Base-by-base conservation (phyloP, 2,797 vertebrate species). In the Poeciliopsis presidionis region DNA sequence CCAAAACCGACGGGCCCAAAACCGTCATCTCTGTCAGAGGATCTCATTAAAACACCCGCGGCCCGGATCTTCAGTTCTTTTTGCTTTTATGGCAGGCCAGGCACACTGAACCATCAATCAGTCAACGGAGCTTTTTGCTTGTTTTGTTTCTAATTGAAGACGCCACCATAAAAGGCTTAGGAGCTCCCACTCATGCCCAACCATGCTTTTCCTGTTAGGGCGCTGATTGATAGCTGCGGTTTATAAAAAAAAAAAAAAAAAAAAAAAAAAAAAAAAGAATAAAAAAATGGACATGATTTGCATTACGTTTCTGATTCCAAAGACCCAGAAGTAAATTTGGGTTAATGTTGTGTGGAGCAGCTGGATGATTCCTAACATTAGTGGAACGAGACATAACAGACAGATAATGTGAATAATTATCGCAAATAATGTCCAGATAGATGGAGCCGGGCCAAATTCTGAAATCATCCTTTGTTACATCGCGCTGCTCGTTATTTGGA, bases 371-470 rank as follows among this genome's bases (percentile, higher is more conserved):
- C 78, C 59, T 33, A 85, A 88, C 71, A 43, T 84, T 85, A 81
- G 76, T 86, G 85, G 82, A 92, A 81, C 53, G 69, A 80, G 78
- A 75, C 65, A 77, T 84, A 92, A 91, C 84, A 87, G 89, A 90
- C 80, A 90, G 93, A 92, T 90, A 94, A 93, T 39, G 75, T 72
- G 79, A 88, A 94, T 94, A 93, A 95, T 95, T 90, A 90, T 93
- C 92, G 92, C 85, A 94, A 95, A 95, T 92, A 93, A 94, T 90
- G 80, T 94, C 92, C 90, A 94, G 91, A 93, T 86, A 90, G 80
- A 86, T 92, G 93, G 93, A 91, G 45, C 0, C 3, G 2, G 71
- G 93, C 95, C 94, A 95, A 95, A 94, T 95, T 90, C 87, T 94
- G 93, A 95, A 94, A 95, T 95, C 94, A 95, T 39, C 92, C 84